A percentile compares a stretch with the other conserved stretches of the same genome.
phyloP scores from a whole-genome alignment of 2,888 invertebrate genomes.

The Ormyrus nitidulus region DNA sequence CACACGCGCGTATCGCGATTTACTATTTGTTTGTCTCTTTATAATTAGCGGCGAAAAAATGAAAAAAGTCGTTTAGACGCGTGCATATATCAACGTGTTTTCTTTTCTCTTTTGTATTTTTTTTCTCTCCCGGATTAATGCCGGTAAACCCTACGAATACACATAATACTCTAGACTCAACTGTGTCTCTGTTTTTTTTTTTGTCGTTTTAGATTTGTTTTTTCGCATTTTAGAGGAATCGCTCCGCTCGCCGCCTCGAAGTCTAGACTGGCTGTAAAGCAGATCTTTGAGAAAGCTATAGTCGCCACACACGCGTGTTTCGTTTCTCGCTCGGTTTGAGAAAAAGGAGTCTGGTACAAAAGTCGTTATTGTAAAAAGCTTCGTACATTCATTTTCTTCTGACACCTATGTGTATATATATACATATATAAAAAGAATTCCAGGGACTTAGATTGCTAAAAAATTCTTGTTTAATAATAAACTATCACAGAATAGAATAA shows the following conservation, averaged over 20 bases:
- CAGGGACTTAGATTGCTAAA: background rate
- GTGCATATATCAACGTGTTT: background rate
- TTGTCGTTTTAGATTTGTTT: background rate
- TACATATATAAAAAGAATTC: conserved; percentile 20
- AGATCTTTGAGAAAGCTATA: conserved; percentile 15
- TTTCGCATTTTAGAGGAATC: conserved; percentile 17
- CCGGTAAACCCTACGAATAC: background rate
- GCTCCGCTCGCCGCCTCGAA: conserved; percentile 1
- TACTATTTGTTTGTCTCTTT: background rate
- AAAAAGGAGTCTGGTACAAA: conserved; percentile 43
- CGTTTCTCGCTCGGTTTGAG: conserved; percentile 11
- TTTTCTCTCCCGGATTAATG: background rate
- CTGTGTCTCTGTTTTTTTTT: background rate
- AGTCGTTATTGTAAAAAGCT: conserved; percentile 9
- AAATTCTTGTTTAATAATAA: conserved; percentile 3
- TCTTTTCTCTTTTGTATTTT: background rate
- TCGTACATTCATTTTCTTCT: background rate
- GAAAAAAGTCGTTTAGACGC: conserved; percentile 33
- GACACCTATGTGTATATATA: no score
- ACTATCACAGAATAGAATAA: conserved; percentile 29
- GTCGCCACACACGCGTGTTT: background rate
- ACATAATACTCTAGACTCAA: background rate
- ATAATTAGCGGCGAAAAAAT: conserved; percentile 26
- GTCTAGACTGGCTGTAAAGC: background rate
- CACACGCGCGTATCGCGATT: background rate